These are phyloP conservation scores for Aricia agestis DNA, from an alignment of 1,140 invertebrate genomes.

Conservation along the genomic window DNA sequence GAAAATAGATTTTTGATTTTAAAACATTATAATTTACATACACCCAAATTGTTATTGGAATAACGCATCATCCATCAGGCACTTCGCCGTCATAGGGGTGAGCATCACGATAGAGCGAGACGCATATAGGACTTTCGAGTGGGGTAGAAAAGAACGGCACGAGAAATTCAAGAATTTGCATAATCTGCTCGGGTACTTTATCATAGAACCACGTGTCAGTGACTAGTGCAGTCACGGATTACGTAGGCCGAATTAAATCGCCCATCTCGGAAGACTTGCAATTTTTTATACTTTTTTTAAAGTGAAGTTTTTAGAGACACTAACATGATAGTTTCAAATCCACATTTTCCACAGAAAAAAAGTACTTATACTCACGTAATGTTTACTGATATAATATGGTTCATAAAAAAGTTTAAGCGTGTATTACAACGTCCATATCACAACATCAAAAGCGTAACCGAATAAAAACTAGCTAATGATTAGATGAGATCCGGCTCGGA, in stretches of 20 bases:
- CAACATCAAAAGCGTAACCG: background rate
- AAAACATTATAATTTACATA: conserved; percentile 54
- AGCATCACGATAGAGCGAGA: conserved; percentile 45
- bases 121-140: conserved; percentile 25
- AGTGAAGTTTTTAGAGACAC: too few species aligned
- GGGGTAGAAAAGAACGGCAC: conserved; percentile 42
- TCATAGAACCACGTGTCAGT: conserved; percentile 74
- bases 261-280: conserved; percentile 29
- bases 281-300: background rate
- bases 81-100: conserved; percentile 60
- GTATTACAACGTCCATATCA: background rate
- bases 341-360: too few species aligned
- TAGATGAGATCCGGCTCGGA: conserved; percentile 16
- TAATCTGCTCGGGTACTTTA: conserved; percentile 73
- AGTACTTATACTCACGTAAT: too few species aligned
- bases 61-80: conserved; percentile 74
- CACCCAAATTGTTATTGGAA: conserved; percentile 72
- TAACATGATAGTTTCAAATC: too few species aligned
- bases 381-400: background rate
- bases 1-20: conserved; percentile 36
- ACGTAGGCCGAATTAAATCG: conserved; percentile 61
- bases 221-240: conserved; percentile 73
- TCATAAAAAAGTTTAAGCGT: background rate
- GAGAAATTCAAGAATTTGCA: conserved; percentile 71
- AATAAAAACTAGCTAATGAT: conserved; percentile 13